Conservation (phyloP, 2,113 vertebrate genomes). For the Aix galericulata region DNA sequence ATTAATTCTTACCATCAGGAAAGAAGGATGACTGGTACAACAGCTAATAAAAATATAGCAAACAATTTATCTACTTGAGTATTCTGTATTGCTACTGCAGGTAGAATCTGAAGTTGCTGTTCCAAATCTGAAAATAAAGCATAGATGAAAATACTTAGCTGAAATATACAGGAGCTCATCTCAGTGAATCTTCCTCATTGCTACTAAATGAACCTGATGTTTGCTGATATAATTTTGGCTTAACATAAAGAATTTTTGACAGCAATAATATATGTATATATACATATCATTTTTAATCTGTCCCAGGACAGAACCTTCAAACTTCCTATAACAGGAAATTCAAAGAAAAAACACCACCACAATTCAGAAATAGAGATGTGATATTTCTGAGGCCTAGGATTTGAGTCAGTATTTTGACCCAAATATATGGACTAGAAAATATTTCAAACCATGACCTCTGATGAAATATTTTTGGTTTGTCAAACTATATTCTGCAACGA, state of each 20-base stretch:
- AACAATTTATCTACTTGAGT: neutral
- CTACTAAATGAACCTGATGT: neutral
- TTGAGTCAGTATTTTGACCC: neutral
- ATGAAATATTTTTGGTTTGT: neutral
- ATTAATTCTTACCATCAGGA: neutral
- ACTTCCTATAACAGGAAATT: neutral
- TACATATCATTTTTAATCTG: neutral
- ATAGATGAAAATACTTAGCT: neutral
- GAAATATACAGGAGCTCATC: neutral
- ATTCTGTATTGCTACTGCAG: neutral
- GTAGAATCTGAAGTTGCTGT: neutral
- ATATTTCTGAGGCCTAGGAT: neutral
- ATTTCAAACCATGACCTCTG: neutral
- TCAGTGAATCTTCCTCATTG: neutral
- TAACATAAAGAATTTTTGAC: neutral
- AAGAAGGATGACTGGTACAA: neutral
- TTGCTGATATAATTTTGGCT: neutral
- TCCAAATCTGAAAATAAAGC: rapidly evolving
- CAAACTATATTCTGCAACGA: neutral
- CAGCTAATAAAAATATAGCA: neutral
- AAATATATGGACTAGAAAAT: neutral
- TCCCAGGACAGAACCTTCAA: neutral
- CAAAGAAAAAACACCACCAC: neutral
- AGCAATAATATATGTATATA: neutral
- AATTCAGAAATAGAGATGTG: neutral